Base-by-base conservation (phyloP, 1,140 invertebrate genomes). In the Drosophila athabasca region DNA sequence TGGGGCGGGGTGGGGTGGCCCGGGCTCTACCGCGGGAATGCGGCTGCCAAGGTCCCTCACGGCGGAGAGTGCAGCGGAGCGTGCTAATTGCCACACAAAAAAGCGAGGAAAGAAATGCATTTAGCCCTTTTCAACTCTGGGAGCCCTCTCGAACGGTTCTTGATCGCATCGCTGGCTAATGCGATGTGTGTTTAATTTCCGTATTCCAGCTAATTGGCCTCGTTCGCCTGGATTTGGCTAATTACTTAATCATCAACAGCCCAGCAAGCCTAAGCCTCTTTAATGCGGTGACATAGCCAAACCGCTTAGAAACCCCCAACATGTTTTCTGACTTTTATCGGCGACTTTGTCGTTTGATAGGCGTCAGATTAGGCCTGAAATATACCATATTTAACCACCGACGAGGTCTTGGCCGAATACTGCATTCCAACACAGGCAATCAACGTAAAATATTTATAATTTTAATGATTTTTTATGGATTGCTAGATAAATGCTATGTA, bases 41-140 rank as follows among this genome's bases (percentile, higher is more conserved):
- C 22, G 69, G 60, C 76, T 55, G 43, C 76, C 57, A 55, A 72
- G 76, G 55, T 55, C 73, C 64, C 39, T 51, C 64, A 51, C 69
- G 52, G 31, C 45, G 60, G 61, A 57, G 41, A 71, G 62, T 72
- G 83, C 74, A 62, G 39, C 43, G 62, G 46, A 53, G 69, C 83
- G 70, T 69, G 53, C 76, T 87, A 87, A 87, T 87, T 88, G 82
- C 82, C 83, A 79, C 59, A 66, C 60, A 79, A 61, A 60, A 64
- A 62, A 77, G 29, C 24, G 45, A 69, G 52, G 35, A 71, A 58
- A 57, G 60, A 64, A 78, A 70, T 44, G 44, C 64, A 64, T 54
- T 44, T 59, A 79, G 58, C 49, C 44, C 44, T 70, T 46, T 66
- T 45, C 46, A 61, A 46, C 57, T 60, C 59, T 50, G 39, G 48